These are phyloP conservation scores for Artibeus jamaicensis DNA, from an alignment of 2,797 vertebrate genomes.

Conservation along the genomic window DNA sequence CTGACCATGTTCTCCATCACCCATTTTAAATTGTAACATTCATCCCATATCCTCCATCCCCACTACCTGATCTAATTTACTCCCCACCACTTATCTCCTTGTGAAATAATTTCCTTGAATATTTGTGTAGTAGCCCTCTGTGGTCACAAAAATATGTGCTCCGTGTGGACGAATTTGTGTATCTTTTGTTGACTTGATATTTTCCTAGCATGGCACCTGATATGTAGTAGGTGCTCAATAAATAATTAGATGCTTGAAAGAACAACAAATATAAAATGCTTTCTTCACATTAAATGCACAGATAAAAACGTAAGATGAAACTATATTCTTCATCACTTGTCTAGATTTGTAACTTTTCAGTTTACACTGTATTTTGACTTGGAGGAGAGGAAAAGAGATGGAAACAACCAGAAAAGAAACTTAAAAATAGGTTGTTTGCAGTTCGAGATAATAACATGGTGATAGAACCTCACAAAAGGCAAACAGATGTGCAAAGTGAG, in stretches of 20 bases:
- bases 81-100: background rate
- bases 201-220: background rate
- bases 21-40: background rate
- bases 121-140: background rate
- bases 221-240: background rate
- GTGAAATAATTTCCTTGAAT: background rate
- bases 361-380: background rate
- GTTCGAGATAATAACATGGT: background rate
- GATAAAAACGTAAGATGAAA: background rate
- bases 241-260: background rate
- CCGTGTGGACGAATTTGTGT: background rate
- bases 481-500: background rate
- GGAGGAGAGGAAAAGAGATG: conserved; percentile 17
- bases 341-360: background rate
- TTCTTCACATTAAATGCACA: background rate
- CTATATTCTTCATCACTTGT: background rate
- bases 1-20: background rate
- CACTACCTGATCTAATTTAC: background rate
- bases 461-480: background rate
- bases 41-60: background rate
- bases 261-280: background rate
- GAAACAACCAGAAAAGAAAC: conserved; percentile 5
- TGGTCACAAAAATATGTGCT: background rate
- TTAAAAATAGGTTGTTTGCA: conserved; percentile 10
- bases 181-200: background rate